Evolutionary conservation across 1,140 invertebrate species (phyloP).

Genomic region (Diorhabda elongata): DNA sequence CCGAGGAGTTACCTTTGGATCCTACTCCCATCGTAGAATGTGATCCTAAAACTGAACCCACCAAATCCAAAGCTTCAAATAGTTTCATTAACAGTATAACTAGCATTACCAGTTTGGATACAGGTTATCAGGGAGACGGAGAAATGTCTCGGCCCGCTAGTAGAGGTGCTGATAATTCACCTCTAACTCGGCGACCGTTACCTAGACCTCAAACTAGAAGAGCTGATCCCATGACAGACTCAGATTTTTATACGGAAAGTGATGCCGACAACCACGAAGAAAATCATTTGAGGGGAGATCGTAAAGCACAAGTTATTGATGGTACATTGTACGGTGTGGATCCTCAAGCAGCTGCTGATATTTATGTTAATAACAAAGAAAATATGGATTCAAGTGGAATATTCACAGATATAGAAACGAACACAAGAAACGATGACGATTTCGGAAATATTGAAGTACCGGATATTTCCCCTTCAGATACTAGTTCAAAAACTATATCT

Average conservation of each 20-base stretch:
- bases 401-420: slow-evolving; percentile 75
- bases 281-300: slow-evolving; percentile 59
- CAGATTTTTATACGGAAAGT: slow-evolving; percentile 83
- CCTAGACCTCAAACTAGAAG: slow-evolving; percentile 50
- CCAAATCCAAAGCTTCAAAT: slow-evolving; percentile 59
- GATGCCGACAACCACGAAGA: slow-evolving; percentile 78
- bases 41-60: slow-evolving; percentile 52
- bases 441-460: slow-evolving; percentile 32
- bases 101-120: slow-evolving; percentile 79
- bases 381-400: slow-evolving; percentile 83
- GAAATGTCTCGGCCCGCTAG: slow-evolving; percentile 77
- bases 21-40: slow-evolving; percentile 52
- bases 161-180: slow-evolving; percentile 66
- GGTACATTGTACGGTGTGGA: slow-evolving; percentile 72
- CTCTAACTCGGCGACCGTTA: slow-evolving; percentile 46
- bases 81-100: slow-evolving; percentile 80
- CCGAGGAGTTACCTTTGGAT: slow-evolving; percentile 76
- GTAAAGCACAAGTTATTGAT: slow-evolving; percentile 74
- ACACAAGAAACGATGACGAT: slow-evolving; percentile 37
- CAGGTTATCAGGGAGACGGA: slow-evolving; percentile 80
- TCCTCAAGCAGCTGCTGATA: slow-evolving; percentile 48
- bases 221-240: slow-evolving; percentile 81
- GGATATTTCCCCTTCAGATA: slow-evolving; percentile 44
- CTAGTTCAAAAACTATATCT: slow-evolving; percentile 41
- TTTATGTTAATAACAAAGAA: slow-evolving; percentile 53